phyloP scores from a whole-genome alignment of 2,797 vertebrate genomes.

The Coccyzus lansbergi region DNA sequence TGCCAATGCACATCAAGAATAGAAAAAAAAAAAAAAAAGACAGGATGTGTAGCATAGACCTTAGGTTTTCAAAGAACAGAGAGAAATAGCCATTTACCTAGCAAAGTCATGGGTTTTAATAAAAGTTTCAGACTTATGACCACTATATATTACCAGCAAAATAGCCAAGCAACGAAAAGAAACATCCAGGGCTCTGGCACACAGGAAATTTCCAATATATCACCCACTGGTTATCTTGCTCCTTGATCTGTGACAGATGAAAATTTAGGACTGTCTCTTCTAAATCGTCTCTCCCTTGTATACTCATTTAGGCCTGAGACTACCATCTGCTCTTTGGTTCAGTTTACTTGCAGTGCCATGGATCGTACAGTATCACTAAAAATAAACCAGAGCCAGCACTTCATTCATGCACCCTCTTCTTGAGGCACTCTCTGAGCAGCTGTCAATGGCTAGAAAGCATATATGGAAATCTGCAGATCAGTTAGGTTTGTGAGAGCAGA shows the following conservation, averaged over 20 bases:
- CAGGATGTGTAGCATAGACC: background rate
- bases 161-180: background rate
- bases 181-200: background rate
- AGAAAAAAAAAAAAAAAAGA: background rate
- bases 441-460: background rate
- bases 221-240: background rate
- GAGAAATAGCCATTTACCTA: background rate
- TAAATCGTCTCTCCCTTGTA: background rate
- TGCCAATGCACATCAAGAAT: fast-evolving
- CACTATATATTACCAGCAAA: background rate
- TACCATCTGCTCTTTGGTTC: slow-evolving; percentile 27
- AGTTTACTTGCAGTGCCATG: background rate
- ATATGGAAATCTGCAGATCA: background rate
- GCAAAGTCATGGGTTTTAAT: background rate
- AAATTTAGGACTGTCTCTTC: background rate
- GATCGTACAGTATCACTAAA: slow-evolving; percentile 42
- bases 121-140: background rate
- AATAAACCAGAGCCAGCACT: slow-evolving; percentile 34
- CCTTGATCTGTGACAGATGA: background rate
- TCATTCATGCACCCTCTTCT: slow-evolving; percentile 17
- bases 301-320: background rate
- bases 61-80: background rate
- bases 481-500: background rate
- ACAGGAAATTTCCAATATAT: background rate
- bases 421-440: background rate